Base-by-base conservation (phyloP, 2,113 vertebrate species). In the Cygnus buccinator region DNA sequence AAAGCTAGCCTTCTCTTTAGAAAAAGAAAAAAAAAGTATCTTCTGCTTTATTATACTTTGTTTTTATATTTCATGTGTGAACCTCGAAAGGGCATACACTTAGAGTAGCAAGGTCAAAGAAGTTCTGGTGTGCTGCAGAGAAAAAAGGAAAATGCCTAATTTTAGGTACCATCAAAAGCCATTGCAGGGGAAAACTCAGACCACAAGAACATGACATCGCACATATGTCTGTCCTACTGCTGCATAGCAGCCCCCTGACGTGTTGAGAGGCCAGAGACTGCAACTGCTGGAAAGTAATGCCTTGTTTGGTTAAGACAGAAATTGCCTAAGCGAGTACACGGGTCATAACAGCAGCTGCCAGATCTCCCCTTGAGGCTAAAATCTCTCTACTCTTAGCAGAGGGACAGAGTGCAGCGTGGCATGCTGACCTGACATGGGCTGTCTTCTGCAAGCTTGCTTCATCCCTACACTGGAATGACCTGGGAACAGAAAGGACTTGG, bases 191-290 rank as follows among this genome's bases (percentile, higher is more conserved):
- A 33, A 31, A 26, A 23, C 15, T 19, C 25, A 74, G 62, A 29
- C 26, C 78, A 13, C 78, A 82, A 44, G 68, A 84, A 90, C 66
- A 31, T 11, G 93, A 85, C 91, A 75, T 10, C 13, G 46, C 82
- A 79, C 94, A 62, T 41, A 63, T 68, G 93, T 82, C 88, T 90
- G 94, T 87, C 74, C 28, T 11, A 48, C 17, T 43, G 62, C 77
- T n/a, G 29, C 81, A 33, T 33, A 1, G 68, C 76, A 13, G 16
- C 2, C 11, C 58, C 70, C 50, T 80, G 91, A 71, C 50, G 11
- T 4, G 77, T 31, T 43, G 57, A 81, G 70, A 93, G 78, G 70
- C 35, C 81, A 67, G 11, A 84, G 72, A 61, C 31, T 87, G 62
- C 35, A 35, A 65, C 90, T 82, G 89, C 86, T 70, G 37, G 46